Evolutionary conservation across 2,888 invertebrate genomes (phyloP).

Genomic region (Philaethria dido): DNA sequence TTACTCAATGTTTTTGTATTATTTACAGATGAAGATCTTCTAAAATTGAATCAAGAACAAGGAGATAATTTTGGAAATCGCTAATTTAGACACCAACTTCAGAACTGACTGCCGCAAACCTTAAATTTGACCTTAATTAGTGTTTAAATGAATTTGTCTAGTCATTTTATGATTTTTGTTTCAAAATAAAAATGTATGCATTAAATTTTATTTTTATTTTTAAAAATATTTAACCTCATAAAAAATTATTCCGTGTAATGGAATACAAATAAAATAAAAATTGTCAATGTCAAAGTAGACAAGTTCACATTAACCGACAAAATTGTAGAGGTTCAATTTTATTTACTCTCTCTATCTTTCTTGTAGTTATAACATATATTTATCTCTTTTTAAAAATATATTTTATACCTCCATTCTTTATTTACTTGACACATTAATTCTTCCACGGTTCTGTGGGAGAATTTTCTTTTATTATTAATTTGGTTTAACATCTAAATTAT

Average conservation of each 20-base stretch:
- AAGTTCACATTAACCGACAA: slow-evolving; percentile 36
- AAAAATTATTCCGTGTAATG: slow-evolving; percentile 34
- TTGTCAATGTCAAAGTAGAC: slow-evolving; percentile 46
- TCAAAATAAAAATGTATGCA: slow-evolving; percentile 40
- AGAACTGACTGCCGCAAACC: background rate
- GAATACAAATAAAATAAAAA: background rate
- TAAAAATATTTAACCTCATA: background rate
- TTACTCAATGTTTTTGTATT: slow-evolving; percentile 43
- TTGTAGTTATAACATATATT: background rate
- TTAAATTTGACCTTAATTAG: background rate
- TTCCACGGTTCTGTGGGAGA: slow-evolving; percentile 66
- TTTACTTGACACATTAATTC: slow-evolving; percentile 47
- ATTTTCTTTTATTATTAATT: slow-evolving; percentile 57
- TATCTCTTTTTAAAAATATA: slow-evolving; percentile 35
- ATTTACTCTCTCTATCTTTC: slow-evolving; percentile 43
- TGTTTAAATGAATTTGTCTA: slow-evolving; percentile 18
- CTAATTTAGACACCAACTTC: slow-evolving; percentile 3
- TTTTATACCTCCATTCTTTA: slow-evolving; percentile 33
- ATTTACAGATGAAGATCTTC: slow-evolving; percentile 54
- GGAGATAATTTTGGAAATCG: slow-evolving; percentile 58
- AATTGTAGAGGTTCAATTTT: slow-evolving; percentile 35
- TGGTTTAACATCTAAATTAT: slow-evolving; percentile 55
- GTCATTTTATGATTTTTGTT: slow-evolving; percentile 30
- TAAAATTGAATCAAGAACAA: slow-evolving; percentile 49
- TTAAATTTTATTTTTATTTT: slow-evolving; percentile 25